These are phyloP conservation scores for Vespertilio murinus DNA, from an alignment of 2,797 vertebrate species.

Conservation along the genomic window DNA sequence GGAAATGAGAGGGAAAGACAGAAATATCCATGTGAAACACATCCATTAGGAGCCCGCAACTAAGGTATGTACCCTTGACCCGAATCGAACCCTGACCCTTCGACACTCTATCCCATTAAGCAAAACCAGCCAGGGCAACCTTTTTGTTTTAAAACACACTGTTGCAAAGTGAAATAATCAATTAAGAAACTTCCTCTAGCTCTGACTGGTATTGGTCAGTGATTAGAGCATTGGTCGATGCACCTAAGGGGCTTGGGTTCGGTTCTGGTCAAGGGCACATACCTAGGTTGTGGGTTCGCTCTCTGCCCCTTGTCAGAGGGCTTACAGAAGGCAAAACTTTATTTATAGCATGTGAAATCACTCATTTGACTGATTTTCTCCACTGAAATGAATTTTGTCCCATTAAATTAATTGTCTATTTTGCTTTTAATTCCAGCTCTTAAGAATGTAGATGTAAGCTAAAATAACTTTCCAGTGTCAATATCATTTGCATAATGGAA, in stretches of 20 bases:
- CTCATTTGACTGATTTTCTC: not conserved
- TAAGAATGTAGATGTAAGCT: constrained; percentile 29
- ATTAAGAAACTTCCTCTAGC: not conserved
- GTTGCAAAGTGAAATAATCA: constrained; percentile 43
- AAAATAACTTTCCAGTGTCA: constrained; percentile 15
- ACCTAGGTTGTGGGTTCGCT: no score
- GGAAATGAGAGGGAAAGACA: not conserved
- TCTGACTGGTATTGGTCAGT: no score
- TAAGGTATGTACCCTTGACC: not conserved
- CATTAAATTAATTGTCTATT: constrained; percentile 36
- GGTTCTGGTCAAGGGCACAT: no score
- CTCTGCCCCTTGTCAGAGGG: rapidly evolving
- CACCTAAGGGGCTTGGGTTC: no score
- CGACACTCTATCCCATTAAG: not conserved
- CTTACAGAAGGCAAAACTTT: not conserved
- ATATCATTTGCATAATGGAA: constrained; percentile 49
- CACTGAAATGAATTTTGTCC: not conserved
- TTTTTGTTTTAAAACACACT: constrained; percentile 47
- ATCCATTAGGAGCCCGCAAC: not conserved
- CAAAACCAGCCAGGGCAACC: not conserved
- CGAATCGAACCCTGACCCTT: not conserved
- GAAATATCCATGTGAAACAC: not conserved
- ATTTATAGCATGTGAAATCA: constrained; percentile 15
- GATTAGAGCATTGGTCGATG: no score
- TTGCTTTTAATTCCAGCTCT: constrained; percentile 1